Conservation (phyloP, 2,888 invertebrate species). For the Pseudoips prasinana region DNA sequence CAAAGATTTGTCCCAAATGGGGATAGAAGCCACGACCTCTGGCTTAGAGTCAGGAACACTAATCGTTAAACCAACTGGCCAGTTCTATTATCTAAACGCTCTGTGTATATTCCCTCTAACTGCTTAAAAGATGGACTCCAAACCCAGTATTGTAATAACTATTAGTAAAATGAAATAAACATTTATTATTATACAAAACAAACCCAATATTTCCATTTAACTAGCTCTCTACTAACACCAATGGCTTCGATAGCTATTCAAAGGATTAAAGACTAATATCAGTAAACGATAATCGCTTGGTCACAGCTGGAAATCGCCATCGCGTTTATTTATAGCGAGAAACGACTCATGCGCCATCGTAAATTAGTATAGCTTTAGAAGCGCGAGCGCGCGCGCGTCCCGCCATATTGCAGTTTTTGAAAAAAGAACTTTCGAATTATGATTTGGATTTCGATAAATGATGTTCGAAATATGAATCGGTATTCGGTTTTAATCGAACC, state of each 20-base stretch:
- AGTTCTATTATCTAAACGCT: too few relatives aligned
- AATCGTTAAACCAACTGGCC: too few relatives aligned
- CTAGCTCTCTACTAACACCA: too few relatives aligned
- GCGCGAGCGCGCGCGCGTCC: slow-evolving; percentile 60
- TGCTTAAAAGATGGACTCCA: too few relatives aligned
- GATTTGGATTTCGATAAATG: slow-evolving; percentile 27
- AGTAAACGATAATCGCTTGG: slow-evolving; percentile 29
- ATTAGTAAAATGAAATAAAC: too few relatives aligned
- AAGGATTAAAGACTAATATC: slow-evolving; percentile 22
- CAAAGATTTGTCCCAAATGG: too few relatives aligned
- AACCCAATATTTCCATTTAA: too few relatives aligned
- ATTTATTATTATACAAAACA: too few relatives aligned
- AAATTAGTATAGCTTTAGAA: slow-evolving; percentile 52
- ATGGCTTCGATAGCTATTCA: not conserved
- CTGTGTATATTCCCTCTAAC: too few relatives aligned
- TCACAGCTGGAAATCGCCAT: slow-evolving; percentile 38
- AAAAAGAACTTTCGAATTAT: slow-evolving; percentile 32
- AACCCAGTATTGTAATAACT: too few relatives aligned
- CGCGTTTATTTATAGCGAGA: slow-evolving; percentile 60
- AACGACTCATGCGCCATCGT: slow-evolving; percentile 49
- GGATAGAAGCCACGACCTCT: too few relatives aligned
- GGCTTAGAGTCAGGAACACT: too few relatives aligned
- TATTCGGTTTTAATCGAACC: slow-evolving; percentile 12
- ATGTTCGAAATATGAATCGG: slow-evolving; percentile 22
- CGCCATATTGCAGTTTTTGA: slow-evolving; percentile 12